A percentile compares a stretch with the other conserved stretches of the same genome.
Evolutionary conservation across 2,113 vertebrate genomes (phyloP).

Genomic region (Agapornis roseicollis): DNA sequence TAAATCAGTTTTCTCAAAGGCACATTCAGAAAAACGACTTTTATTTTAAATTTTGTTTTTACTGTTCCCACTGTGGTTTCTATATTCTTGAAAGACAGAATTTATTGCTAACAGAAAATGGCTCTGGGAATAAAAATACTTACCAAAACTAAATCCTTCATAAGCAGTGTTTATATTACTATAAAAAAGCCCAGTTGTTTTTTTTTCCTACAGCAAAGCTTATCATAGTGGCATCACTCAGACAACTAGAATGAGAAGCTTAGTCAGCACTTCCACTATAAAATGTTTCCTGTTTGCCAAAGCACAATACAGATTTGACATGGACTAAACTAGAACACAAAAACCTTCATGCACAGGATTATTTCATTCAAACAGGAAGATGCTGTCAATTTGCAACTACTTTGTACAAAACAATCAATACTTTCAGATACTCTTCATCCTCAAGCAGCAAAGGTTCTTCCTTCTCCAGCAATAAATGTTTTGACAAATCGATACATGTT

Average conservation of each 20-base stretch:
- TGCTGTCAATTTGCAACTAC: neutral
- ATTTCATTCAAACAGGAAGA: conserved; percentile 3
- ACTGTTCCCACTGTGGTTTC: neutral
- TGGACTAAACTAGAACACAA: neutral
- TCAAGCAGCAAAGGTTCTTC: neutral
- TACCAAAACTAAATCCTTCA: neutral
- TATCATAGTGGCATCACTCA: conserved; percentile 36
- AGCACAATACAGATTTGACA: conserved; percentile 1
- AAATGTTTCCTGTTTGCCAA: conserved; percentile 35
- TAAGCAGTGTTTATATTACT: neutral
- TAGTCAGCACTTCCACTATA: conserved; percentile 26
- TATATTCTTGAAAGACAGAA: neutral
- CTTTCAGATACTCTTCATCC: neutral
- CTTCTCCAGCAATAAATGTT: neutral
- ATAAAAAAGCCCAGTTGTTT: conserved; percentile 11
- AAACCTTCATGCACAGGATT: neutral
- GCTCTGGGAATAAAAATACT: neutral
- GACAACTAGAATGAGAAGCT: conserved; percentile 5
- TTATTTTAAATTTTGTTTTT: neutral
- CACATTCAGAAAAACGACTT: neutral
- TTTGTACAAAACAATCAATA: conserved; percentile 10
- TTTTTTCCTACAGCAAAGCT: conserved; percentile 18
- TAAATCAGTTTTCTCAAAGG: neutral
- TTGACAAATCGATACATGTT: neutral
- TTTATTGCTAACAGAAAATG: neutral